phyloP scores from a whole-genome alignment of 2,797 vertebrate genomes.

The Gymnothorax javanicus region DNA sequence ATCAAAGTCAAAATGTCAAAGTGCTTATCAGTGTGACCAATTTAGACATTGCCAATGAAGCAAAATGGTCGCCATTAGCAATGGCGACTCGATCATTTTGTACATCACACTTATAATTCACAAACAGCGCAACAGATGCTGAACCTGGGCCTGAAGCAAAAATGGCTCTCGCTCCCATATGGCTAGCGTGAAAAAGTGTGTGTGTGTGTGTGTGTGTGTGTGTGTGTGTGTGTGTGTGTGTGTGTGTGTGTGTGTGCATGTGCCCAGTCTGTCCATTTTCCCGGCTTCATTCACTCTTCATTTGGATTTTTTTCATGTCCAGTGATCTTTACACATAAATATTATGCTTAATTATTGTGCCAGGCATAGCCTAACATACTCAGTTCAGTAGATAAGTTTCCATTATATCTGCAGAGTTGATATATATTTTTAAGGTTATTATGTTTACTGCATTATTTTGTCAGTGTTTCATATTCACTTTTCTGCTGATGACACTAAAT shows the following conservation, averaged over 20 bases:
- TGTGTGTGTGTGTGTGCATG: not conserved
- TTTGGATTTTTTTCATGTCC: not conserved
- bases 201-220: conserved; percentile 13
- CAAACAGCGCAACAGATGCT: not conserved
- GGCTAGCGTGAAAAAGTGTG: not conserved
- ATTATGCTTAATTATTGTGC: not conserved
- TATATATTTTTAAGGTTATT: not conserved
- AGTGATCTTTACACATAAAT: not conserved
- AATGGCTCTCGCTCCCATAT: not conserved
- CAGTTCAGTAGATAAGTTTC: not conserved
- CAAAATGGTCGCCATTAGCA: conserved; percentile 9
- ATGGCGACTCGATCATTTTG: not conserved
- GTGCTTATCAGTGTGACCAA: conserved; percentile 9
- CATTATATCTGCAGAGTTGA: not conserved
- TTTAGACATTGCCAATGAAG: conserved; percentile 11
- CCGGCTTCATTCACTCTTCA: not conserved
- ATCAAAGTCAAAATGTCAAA: conserved; percentile 23
- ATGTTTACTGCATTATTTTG: not conserved
- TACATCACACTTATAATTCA: not conserved
- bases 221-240: not conserved
- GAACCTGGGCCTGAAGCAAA: not conserved
- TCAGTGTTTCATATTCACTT: not conserved
- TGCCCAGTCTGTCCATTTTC: too few relatives aligned
- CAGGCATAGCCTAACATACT: not conserved
- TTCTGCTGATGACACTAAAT: not conserved